A percentile compares a stretch with the other conserved stretches of the same genome.
Evolutionary conservation across 2,888 invertebrate genomes (phyloP).

Genomic region (Apodemia hepburni): DNA sequence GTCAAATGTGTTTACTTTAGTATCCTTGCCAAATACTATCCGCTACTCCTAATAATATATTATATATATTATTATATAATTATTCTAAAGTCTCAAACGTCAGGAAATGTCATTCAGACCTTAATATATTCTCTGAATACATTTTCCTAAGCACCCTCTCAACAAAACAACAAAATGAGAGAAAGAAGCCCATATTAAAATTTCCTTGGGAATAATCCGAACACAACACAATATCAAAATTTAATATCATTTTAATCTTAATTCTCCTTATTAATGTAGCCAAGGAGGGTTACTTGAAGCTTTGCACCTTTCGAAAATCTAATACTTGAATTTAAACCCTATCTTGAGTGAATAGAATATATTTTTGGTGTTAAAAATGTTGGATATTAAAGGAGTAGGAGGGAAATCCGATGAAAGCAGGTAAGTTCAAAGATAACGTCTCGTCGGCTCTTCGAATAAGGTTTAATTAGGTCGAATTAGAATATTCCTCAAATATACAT

Average conservation of each 20-base stretch:
- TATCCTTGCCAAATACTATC: too few relatives aligned
- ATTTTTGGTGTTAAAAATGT: constrained; percentile 34
- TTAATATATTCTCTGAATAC: constrained; percentile 1
- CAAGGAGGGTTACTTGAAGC: constrained; percentile 59
- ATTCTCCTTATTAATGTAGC: constrained; percentile 76
- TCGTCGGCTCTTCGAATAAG: constrained; percentile 53
- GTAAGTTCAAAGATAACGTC: constrained; percentile 73
- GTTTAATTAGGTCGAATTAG: constrained; percentile 66
- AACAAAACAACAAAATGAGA: constrained; percentile 19
- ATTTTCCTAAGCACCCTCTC: constrained; percentile 13
- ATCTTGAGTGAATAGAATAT: constrained; percentile 28
- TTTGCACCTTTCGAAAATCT: constrained; percentile 38
- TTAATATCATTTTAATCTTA: constrained; percentile 80
- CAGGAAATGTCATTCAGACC: too few relatives aligned
- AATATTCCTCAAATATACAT: constrained; percentile 18
- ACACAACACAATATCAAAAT: constrained; percentile 79
- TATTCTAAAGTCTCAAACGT: too few relatives aligned
- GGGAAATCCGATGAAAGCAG: constrained; percentile 53
- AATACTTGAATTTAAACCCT: constrained; percentile 31
- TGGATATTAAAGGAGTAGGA: constrained; percentile 41
- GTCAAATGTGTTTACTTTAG: too few relatives aligned
- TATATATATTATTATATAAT: too few relatives aligned
- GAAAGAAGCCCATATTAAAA: constrained; percentile 37
- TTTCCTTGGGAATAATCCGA: constrained; percentile 73
- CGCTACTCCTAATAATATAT: too few relatives aligned